Evolutionary conservation across 2,113 vertebrate species (phyloP).

Genomic region (Oenanthe melanoleuca): DNA sequence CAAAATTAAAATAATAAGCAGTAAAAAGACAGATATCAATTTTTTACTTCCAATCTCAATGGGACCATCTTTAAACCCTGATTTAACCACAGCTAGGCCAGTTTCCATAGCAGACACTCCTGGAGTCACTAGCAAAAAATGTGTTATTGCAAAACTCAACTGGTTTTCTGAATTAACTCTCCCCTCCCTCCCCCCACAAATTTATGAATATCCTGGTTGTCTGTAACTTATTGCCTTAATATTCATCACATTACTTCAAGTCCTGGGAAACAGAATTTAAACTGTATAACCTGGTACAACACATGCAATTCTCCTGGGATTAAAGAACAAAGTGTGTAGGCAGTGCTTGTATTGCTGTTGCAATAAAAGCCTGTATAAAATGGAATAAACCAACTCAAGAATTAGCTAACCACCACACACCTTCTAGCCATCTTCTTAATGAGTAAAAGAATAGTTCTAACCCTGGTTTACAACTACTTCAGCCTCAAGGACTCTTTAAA

Average conservation of each 20-base stretch:
- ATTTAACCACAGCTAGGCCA: not conserved
- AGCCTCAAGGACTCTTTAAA: not conserved
- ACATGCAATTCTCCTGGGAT: not conserved
- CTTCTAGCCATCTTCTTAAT: not conserved
- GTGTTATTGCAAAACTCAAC: not conserved
- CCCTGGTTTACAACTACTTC: not conserved
- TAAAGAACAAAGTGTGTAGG: not conserved
- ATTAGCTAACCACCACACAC: not conserved
- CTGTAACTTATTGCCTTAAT: not conserved
- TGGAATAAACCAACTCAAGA: not conserved
- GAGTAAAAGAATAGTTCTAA: not conserved
- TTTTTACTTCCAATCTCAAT: not conserved
- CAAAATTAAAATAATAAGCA: not conserved
- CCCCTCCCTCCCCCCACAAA: accelerated
- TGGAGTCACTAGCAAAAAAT: not conserved
- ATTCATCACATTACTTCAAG: not conserved
- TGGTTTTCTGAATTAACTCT: not conserved
- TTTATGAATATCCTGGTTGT: not conserved
- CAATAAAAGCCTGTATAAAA: not conserved
- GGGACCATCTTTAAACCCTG: not conserved
- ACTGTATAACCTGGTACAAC: not conserved
- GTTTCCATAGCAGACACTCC: not conserved
- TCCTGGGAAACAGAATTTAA: not conserved
- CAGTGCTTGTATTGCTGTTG: not conserved
- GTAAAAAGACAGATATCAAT: not conserved